phyloP scores from a whole-genome alignment of 2,113 vertebrate species.

The Aptenodytes patagonicus region DNA sequence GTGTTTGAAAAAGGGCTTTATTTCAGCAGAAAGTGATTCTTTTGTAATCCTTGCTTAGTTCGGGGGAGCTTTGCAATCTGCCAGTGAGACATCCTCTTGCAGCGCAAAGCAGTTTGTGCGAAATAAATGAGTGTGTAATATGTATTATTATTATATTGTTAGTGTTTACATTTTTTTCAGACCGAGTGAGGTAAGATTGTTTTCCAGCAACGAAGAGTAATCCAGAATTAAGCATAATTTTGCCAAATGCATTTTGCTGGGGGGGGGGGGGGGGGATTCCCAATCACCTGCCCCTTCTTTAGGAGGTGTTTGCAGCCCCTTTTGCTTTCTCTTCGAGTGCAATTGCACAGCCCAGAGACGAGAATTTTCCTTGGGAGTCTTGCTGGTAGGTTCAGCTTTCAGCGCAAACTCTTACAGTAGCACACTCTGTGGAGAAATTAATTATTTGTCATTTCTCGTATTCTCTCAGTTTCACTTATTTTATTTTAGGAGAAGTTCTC shows the following conservation, averaged over 20 bases:
- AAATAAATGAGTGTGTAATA: not conserved
- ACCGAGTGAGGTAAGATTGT: not conserved
- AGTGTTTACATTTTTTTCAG: not conserved
- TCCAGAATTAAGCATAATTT: not conserved
- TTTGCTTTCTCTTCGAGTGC: not conserved
- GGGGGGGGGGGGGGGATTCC: not conserved
- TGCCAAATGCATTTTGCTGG: not conserved
- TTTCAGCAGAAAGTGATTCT: not conserved
- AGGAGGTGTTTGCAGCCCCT: not conserved
- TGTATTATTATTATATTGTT: not conserved
- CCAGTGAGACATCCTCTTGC: not conserved
- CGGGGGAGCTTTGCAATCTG: not conserved
- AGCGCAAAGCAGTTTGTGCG: not conserved
- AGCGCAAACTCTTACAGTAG: not conserved
- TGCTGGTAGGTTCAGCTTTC: not conserved
- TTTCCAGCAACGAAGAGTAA: not conserved
- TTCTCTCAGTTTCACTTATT: not conserved
- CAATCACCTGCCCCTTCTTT: not conserved
- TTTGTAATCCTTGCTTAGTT: not conserved
- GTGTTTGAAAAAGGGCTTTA: not conserved
- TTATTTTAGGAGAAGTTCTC: not conserved
- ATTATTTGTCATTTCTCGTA: not conserved
- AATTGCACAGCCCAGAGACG: not conserved
- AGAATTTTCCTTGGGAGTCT: not conserved
- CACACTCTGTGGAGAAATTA: not conserved